Conservation (phyloP, 2,113 vertebrate genomes). For the Cyanistes caeruleus region DNA sequence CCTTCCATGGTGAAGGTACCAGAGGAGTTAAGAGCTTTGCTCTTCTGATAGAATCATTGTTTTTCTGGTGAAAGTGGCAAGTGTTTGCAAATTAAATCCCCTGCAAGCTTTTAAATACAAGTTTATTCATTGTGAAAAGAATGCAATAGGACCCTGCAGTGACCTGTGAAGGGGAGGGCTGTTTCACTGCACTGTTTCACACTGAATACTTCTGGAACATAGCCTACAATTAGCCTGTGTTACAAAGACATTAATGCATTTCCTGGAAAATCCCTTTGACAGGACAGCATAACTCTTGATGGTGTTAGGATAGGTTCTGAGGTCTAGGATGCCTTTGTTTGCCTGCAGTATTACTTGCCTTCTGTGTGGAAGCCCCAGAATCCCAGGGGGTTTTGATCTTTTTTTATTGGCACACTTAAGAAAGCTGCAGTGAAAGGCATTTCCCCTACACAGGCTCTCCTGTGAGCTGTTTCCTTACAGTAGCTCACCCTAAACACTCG, state of each 20-base stretch:
- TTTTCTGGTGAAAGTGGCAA: neutral
- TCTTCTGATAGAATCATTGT: neutral
- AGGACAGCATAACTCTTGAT: neutral
- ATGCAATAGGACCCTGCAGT: neutral
- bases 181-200: neutral
- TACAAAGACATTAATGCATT: neutral
- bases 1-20: neutral
- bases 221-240: neutral
- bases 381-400: neutral
- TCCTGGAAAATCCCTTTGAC: neutral
- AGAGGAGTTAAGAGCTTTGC: neutral
- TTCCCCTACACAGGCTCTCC: neutral
- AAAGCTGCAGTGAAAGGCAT: neutral
- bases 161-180: neutral
- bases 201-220: neutral
- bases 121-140: slow-evolving; percentile 14
- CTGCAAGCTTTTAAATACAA: neutral
- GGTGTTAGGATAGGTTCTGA: neutral
- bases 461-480: neutral
- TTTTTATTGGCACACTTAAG: neutral
- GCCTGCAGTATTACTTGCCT: neutral
- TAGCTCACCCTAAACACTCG: neutral
- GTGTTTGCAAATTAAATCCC: slow-evolving; percentile 32
- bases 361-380: neutral
- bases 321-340: slow-evolving; percentile 3